phyloP scores from a whole-genome alignment of 2,797 vertebrate species.

The Lemur catta region DNA sequence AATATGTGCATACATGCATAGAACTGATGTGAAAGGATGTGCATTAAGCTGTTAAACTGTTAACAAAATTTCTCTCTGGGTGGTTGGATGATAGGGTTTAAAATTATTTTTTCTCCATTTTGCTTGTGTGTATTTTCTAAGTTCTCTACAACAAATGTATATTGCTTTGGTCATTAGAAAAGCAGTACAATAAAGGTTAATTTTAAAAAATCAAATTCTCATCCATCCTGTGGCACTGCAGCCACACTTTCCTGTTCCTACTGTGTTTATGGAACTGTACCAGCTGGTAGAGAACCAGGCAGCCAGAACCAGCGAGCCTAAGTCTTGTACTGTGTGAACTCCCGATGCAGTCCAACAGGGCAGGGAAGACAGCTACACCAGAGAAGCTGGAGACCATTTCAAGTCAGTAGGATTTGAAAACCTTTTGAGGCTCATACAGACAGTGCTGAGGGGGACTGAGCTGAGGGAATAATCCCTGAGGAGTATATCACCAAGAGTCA shows the following conservation, averaged over 20 bases:
- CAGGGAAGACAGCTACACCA: neutral
- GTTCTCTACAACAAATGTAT: neutral
- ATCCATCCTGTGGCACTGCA: neutral
- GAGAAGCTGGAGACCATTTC: neutral
- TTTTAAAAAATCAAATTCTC: neutral
- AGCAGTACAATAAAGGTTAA: neutral
- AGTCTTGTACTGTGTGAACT: neutral
- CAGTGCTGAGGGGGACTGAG: neutral
- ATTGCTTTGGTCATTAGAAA: neutral
- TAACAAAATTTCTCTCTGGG: neutral
- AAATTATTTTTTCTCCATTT: neutral
- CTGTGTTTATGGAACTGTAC: neutral
- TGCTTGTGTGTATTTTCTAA: neutral
- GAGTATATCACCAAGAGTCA: neutral
- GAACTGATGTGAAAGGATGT: neutral
- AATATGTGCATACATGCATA: neutral
- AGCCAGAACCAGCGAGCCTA: neutral
- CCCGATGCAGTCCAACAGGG: neutral
- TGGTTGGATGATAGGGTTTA: neutral
- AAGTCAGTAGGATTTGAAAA: neutral
- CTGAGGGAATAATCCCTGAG: neutral
- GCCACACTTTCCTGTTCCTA: neutral
- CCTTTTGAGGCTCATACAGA: neutral
- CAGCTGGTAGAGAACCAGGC: neutral
- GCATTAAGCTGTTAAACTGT: neutral